Percentiles rank a stretch among this genome's conserved stretches.
phyloP scores from a whole-genome alignment of 1,140 invertebrate species.

The Aphelinus atriplicis region DNA sequence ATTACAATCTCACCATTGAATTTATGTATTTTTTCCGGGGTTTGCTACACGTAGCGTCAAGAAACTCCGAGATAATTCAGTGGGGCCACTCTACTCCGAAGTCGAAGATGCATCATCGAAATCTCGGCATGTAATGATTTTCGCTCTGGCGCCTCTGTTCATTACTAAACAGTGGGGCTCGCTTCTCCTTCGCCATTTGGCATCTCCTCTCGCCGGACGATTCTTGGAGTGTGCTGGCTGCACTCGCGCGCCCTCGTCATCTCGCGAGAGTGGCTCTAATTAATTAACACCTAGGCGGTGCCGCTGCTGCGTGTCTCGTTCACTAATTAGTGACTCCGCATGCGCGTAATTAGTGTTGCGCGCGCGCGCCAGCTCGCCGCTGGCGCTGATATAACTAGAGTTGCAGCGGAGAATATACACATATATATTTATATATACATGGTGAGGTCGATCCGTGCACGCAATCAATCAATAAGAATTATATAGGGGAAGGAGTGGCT shows the following conservation, averaged over 20 bases:
- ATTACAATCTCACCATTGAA: too few species aligned
- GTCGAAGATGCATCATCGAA: too few species aligned
- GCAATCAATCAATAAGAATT: slow-evolving; percentile 57
- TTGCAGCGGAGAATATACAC: slow-evolving; percentile 43
- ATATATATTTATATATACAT: slow-evolving; percentile 7
- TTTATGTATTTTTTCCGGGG: too few species aligned
- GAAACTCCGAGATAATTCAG: too few species aligned
- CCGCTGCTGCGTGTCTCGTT: slow-evolving; percentile 44
- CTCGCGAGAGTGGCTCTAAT: slow-evolving; percentile 59
- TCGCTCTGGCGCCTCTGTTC: too few species aligned
- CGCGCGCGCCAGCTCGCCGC: background rate
- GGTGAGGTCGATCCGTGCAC: slow-evolving; percentile 53
- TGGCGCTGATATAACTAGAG: background rate
- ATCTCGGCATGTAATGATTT: too few species aligned
- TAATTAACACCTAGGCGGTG: slow-evolving; percentile 64
- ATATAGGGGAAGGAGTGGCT: slow-evolving; percentile 40
- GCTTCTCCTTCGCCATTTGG: too few species aligned
- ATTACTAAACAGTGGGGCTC: too few species aligned
- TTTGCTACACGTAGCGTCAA: too few species aligned
- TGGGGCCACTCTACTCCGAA: too few species aligned
- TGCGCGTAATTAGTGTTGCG: slow-evolving; percentile 63
- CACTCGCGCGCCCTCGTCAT: background rate
- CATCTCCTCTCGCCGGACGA: background rate
- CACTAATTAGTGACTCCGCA: slow-evolving; percentile 63
- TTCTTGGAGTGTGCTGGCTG: background rate